These are phyloP conservation scores for Lamproptera curius DNA, from an alignment of 2,888 invertebrate species.

Conservation along the genomic window DNA sequence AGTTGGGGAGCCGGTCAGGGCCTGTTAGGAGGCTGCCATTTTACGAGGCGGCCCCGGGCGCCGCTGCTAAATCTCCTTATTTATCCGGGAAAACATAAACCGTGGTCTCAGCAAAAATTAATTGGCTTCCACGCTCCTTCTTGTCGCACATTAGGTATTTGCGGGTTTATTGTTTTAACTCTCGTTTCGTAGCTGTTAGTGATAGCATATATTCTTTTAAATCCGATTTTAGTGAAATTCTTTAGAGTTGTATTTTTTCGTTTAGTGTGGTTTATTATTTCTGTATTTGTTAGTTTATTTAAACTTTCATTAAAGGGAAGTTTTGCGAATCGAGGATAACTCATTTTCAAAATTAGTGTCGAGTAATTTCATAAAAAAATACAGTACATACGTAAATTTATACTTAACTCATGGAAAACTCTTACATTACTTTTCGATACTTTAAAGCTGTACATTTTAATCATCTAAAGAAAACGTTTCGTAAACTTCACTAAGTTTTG, in stretches of 20 bases:
- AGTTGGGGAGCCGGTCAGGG: conserved; percentile 55
- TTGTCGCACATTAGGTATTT: conserved; percentile 60
- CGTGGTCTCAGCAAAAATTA: conserved; percentile 72
- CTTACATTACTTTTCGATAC: no score
- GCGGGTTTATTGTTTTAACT: conserved; percentile 50
- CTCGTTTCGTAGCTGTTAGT: conserved; percentile 36
- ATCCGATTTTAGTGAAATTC: neutral
- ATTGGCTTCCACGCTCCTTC: conserved; percentile 67
- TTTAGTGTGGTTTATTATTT: neutral
- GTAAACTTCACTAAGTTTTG: no score
- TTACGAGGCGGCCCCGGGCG: conserved; percentile 62
- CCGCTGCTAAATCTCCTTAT: conserved; percentile 73
- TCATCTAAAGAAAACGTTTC: no score
- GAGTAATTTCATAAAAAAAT: no score
- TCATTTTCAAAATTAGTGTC: no score
- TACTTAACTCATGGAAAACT: no score
- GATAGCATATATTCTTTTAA: conserved; percentile 27
- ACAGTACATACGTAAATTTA: no score
- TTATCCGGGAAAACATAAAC: conserved; percentile 74
- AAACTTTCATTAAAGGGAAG: no score
- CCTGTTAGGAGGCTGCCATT: conserved; percentile 62
- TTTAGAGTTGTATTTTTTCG: neutral
- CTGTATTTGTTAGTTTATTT: conserved; percentile 29
- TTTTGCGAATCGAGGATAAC: no score
- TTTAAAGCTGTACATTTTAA: no score